Evolutionary conservation across 2,113 vertebrate genomes (phyloP).

Genomic region (Henicopernis longicauda): DNA sequence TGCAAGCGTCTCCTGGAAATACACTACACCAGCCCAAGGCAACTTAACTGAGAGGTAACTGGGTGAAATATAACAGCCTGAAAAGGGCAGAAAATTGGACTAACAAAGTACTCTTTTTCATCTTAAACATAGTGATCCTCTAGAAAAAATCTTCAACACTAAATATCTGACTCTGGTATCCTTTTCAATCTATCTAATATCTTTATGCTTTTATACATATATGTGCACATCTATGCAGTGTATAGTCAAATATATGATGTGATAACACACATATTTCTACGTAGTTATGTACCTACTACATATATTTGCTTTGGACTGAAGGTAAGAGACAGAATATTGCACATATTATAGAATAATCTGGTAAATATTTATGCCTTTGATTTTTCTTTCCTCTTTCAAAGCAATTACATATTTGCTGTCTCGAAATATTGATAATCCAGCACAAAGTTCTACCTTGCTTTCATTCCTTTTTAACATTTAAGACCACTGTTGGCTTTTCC

Average conservation of each 20-base stretch:
- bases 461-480: neutral
- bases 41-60: neutral
- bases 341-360: neutral
- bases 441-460: neutral
- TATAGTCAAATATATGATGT: neutral
- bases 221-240: neutral
- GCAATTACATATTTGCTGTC: neutral
- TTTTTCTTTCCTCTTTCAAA: neutral
- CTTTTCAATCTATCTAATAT: neutral
- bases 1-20: neutral
- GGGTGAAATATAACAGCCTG: neutral
- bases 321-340: neutral
- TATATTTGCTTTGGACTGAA: neutral
- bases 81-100: neutral
- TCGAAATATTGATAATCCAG: neutral
- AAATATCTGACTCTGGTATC: neutral
- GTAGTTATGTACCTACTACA: fast-evolving
- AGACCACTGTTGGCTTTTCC: neutral
- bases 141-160: neutral
- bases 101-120: neutral
- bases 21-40: neutral
- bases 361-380: neutral
- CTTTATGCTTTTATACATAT: neutral
- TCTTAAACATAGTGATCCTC: neutral
- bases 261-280: neutral